Evolutionary conservation across 2,888 invertebrate species (phyloP), one percentile per base, ranked within the genome.

Genomic region (Acronicta psi): DNA sequence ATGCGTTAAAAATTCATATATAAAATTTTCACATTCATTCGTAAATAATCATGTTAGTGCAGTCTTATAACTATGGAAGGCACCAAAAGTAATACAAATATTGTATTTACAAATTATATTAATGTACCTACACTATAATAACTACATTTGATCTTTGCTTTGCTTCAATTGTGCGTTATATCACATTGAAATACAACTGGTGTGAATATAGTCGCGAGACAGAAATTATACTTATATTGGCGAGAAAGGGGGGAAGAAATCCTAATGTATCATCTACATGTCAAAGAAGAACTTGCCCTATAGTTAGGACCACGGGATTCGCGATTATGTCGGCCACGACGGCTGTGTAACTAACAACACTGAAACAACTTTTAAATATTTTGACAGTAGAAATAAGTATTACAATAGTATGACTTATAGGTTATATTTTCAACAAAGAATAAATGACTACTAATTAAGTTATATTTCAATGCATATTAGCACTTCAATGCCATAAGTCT

Each of bases 61-160:
- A 83, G 77, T 83, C 84, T 86, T 85, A 87, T 60, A 61, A 47
- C 81, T 86, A 87, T 86, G 87, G 86, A 88, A 87, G 87, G 87
- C 87, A 87, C 87, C 85, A 79, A 74, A 69, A 65, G 72, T 79
- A 71, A 74, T 59, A 66, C 55, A 66, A 62, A 59, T 54, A 59
- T 59, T 69, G 73, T 81, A 82, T 79, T 75, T 73, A 83, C 72
- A 75, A 49, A 58, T 71, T 47, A 66, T 62, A 63, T 60, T 69
- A 68, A 69, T 49, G 42, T 41, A n/a, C n/a, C n/a, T 25, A 51
- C 41, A 61, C 25, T 46, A 60, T 37, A 58, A 42, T 38, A 52
- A 44, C 42, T 58, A 68, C 25, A 50, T 11, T 55, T 14, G 18
- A 38, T 75, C 45, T 62, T 67, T 72, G 56, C 53, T 29, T 46